phyloP scores from a whole-genome alignment of 2,113 vertebrate species.

The Hiodon alosoides region DNA sequence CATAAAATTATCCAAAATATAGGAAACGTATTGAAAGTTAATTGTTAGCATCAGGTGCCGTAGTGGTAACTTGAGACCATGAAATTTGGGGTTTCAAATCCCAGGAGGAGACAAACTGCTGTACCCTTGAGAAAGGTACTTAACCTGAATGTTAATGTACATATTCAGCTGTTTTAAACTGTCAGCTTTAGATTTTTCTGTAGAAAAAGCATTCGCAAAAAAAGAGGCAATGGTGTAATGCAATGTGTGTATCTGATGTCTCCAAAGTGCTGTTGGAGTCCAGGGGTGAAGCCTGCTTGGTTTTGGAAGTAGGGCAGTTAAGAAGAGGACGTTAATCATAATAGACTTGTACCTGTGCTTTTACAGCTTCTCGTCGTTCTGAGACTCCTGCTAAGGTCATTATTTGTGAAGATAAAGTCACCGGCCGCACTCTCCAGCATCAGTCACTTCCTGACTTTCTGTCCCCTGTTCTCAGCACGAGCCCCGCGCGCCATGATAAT shows the following conservation, averaged over 20 bases:
- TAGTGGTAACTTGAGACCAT: no score
- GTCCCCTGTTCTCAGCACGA: not conserved
- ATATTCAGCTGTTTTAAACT: not conserved
- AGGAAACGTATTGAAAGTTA: not conserved
- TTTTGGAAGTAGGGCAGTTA: not conserved
- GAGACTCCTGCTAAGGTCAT: no score
- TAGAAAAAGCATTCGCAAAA: not conserved
- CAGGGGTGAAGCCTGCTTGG: not conserved
- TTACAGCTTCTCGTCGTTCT: no score
- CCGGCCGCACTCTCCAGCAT: not conserved
- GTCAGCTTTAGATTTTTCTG: not conserved
- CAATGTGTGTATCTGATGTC: not conserved
- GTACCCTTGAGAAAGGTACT: no score
- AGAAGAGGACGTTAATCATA: slow-evolving; percentile 3
- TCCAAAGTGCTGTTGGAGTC: not conserved
- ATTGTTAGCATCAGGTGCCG: not conserved
- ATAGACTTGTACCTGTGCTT: not conserved
- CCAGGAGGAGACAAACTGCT: no score
- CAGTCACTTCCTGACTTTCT: not conserved
- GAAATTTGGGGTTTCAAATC: no score
- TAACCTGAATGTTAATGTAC: no score
- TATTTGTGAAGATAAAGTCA: no score
- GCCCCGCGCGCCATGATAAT: not conserved
- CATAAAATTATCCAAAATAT: not conserved
- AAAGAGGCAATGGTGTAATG: slow-evolving; percentile 1